Conservation (phyloP, 2,888 invertebrate species). For the Scelioninae gen. 1 region DNA sequence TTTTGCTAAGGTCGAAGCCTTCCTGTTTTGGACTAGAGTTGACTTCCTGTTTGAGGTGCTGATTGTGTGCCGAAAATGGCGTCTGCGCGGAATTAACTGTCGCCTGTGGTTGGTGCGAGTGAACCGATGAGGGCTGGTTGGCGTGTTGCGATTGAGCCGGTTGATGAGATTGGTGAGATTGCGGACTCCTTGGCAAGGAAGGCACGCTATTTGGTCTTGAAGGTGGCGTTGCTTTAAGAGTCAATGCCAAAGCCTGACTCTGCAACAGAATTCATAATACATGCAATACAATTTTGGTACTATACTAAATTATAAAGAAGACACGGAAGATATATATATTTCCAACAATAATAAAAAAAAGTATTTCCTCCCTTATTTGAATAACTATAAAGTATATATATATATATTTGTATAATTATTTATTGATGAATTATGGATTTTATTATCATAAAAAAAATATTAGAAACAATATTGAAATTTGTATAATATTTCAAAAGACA, state of each 20-base stretch:
- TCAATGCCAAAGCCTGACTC: slow-evolving; percentile 89
- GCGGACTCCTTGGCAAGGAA: slow-evolving; percentile 82
- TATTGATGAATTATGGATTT: too few relatives aligned
- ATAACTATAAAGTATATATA: too few relatives aligned
- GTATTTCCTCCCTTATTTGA: too few relatives aligned
- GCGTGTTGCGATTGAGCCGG: slow-evolving; percentile 80
- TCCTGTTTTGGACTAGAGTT: slow-evolving; percentile 87
- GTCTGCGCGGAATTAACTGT: slow-evolving; percentile 71
- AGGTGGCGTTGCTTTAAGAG: slow-evolving; percentile 86
- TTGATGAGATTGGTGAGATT: slow-evolving; percentile 79
- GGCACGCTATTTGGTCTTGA: slow-evolving; percentile 83
- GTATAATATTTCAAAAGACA: too few relatives aligned
- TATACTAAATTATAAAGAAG: too few relatives aligned
- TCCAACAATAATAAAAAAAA: too few relatives aligned
- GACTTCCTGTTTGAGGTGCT: slow-evolving; percentile 82
- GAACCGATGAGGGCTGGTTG: slow-evolving; percentile 85
- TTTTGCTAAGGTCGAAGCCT: slow-evolving; percentile 87
- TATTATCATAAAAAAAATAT: too few relatives aligned
- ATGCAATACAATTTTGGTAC: not conserved
- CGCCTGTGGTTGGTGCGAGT: slow-evolving; percentile 69
- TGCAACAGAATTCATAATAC: slow-evolving; percentile 81
- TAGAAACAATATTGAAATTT: too few relatives aligned
- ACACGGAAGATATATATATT: too few relatives aligned
- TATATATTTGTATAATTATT: too few relatives aligned
- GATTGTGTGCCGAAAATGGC: slow-evolving; percentile 80